These are phyloP conservation scores for Polydrusus tereticollis DNA, from an alignment of 2,888 invertebrate genomes.

Conservation along the genomic window DNA sequence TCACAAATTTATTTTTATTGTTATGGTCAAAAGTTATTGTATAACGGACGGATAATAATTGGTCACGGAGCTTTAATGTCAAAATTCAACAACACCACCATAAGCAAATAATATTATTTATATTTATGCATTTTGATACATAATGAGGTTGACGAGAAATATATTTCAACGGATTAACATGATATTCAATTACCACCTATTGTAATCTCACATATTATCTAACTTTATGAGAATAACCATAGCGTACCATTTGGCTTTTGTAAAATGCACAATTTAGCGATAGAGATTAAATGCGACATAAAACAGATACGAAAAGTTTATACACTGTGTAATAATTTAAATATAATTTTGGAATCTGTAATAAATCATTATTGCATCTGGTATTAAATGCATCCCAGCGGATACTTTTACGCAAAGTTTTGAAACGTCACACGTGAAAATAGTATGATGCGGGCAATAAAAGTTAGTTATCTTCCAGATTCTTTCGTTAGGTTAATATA, in stretches of 20 bases:
- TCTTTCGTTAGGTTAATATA: too few relatives aligned
- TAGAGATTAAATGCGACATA: constrained; percentile 4
- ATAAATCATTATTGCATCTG: background rate
- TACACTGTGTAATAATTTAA: constrained; percentile 1
- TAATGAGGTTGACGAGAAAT: constrained; percentile 10
- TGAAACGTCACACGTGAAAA: too few relatives aligned
- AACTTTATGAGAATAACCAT: constrained; percentile 13
- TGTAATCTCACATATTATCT: constrained; percentile 11
- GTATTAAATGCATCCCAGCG: too few relatives aligned
- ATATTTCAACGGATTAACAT: constrained; percentile 3
- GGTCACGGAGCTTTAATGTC: background rate
- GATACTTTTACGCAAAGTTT: too few relatives aligned
- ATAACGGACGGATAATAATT: too few relatives aligned
- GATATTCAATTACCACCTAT: constrained; percentile 19
- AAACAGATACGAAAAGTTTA: constrained; percentile 22
- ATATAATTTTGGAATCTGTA: background rate
- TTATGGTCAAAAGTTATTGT: too few relatives aligned
- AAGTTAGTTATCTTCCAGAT: too few relatives aligned
- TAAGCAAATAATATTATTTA: constrained; percentile 10
- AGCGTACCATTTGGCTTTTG: constrained; percentile 18
- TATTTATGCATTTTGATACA: background rate
- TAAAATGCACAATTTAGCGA: constrained; percentile 13
- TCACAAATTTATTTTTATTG: too few relatives aligned
- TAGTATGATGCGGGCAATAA: too few relatives aligned
- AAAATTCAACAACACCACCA: background rate